A percentile compares a stretch with the other conserved stretches of the same genome.
phyloP scores from a whole-genome alignment of 2,888 invertebrate genomes.

The Syritta pipiens region DNA sequence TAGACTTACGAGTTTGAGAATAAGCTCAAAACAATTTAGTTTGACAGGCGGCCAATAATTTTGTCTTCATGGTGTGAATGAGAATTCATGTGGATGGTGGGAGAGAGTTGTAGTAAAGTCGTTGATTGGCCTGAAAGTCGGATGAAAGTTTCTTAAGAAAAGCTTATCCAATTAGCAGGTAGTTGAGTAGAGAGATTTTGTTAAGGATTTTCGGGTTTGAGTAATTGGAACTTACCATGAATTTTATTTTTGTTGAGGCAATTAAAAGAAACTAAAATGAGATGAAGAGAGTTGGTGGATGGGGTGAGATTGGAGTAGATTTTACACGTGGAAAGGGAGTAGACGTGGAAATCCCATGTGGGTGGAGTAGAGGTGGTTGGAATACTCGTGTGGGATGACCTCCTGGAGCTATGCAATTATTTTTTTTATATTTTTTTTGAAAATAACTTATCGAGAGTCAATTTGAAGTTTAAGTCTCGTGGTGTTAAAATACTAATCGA shows the following conservation, averaged over 20 bases:
- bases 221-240: conserved; percentile 9
- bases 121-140: conserved; percentile 23
- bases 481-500: too few species aligned
- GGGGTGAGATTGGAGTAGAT: too few species aligned
- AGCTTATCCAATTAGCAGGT: conserved; percentile 55
- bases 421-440: too few species aligned
- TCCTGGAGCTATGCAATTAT: too few species aligned
- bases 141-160: conserved; percentile 13
- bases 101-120: neutral
- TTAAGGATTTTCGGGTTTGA: conserved; percentile 23
- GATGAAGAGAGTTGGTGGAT: too few species aligned
- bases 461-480: too few species aligned
- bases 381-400: too few species aligned
- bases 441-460: too few species aligned
- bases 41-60: conserved; percentile 49
- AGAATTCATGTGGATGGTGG: conserved; percentile 19
- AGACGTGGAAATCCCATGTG: too few species aligned
- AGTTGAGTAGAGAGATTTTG: conserved; percentile 24
- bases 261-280: neutral
- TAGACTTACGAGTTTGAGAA: conserved; percentile 28
- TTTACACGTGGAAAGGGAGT: too few species aligned
- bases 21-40: conserved; percentile 48
- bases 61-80: conserved; percentile 33
- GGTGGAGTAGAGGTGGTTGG: too few species aligned
- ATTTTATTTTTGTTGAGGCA: neutral